Percentiles rank a stretch among this genome's conserved stretches.
These are phyloP conservation scores for Sceloporus undulatus DNA, from an alignment of 2,113 vertebrate species.

Conservation along the genomic window DNA sequence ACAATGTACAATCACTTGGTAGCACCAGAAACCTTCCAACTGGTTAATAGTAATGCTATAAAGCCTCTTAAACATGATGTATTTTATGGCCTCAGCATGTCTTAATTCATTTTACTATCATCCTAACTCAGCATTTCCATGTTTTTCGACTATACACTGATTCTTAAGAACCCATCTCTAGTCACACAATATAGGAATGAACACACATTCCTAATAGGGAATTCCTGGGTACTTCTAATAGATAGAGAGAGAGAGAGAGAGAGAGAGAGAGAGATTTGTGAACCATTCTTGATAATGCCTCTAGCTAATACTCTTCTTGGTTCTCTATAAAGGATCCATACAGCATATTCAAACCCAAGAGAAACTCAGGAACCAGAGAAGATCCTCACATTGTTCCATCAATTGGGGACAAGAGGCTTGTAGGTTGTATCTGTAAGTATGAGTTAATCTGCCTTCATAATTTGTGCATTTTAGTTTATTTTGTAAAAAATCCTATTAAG, in stretches of 20 bases:
- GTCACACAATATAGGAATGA: too few species aligned
- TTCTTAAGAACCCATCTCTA: not conserved
- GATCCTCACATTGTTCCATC: conserved; percentile 78
- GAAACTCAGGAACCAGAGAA: conserved; percentile 72
- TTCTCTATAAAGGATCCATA: conserved; percentile 70
- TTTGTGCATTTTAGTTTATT: not conserved
- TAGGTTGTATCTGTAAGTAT: conserved; percentile 76
- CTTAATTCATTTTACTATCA: not conserved
- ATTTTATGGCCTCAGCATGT: not conserved
- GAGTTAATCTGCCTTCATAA: rapidly evolving
- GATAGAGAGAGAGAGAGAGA: too few species aligned
- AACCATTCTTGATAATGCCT: not conserved
- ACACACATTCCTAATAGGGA: too few species aligned
- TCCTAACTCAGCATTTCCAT: not conserved
- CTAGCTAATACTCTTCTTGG: rapidly evolving
- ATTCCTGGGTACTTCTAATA: not conserved
- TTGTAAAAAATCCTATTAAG: not conserved
- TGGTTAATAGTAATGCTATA: not conserved
- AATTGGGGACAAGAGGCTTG: conserved; percentile 72
- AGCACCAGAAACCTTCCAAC: too few species aligned
- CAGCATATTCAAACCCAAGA: conserved; percentile 72
- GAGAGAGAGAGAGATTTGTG: too few species aligned
- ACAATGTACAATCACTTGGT: too few species aligned
- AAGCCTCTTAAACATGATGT: not conserved
- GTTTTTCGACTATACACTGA: not conserved